These are phyloP conservation scores for Tachina grossa DNA, from an alignment of 2,888 invertebrate species.

Conservation along the genomic window DNA sequence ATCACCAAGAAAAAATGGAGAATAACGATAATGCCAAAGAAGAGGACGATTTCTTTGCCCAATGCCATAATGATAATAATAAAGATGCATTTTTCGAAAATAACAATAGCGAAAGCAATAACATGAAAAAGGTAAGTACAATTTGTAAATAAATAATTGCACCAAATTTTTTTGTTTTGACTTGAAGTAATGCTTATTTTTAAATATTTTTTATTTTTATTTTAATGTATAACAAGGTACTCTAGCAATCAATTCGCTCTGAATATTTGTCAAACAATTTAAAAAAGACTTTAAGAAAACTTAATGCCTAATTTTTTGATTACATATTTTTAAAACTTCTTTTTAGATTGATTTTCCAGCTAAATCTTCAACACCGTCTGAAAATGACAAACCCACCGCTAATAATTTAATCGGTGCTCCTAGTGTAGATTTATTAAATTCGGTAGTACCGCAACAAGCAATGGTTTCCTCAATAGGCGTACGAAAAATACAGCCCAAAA, in stretches of 20 bases:
- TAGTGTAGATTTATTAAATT: conserved; percentile 81
- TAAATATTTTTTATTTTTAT: too few relatives aligned
- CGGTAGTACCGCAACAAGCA: conserved; percentile 75
- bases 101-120: conserved; percentile 78
- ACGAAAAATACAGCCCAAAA: conserved; percentile 88
- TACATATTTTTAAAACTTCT: conserved; percentile 16
- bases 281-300: neutral
- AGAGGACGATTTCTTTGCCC: conserved; percentile 96
- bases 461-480: conserved; percentile 88
- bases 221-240: too few relatives aligned
- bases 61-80: conserved; percentile 85
- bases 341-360: conserved; percentile 55
- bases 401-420: conserved; percentile 78
- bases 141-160: neutral
- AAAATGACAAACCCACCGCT: conserved; percentile 62
- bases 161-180: conserved; percentile 15
- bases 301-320: neutral
- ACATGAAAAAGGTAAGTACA: conserved; percentile 84
- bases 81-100: conserved; percentile 79
- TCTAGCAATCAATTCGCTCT: too few relatives aligned
- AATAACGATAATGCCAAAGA: conserved; percentile 84
- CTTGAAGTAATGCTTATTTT: conserved; percentile 26
- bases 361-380: conserved; percentile 44
- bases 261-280: too few relatives aligned
- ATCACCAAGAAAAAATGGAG: conserved; percentile 84